Evolutionary conservation across 1,140 invertebrate genomes (phyloP).

Genomic region (Drosophila trapezifrons): DNA sequence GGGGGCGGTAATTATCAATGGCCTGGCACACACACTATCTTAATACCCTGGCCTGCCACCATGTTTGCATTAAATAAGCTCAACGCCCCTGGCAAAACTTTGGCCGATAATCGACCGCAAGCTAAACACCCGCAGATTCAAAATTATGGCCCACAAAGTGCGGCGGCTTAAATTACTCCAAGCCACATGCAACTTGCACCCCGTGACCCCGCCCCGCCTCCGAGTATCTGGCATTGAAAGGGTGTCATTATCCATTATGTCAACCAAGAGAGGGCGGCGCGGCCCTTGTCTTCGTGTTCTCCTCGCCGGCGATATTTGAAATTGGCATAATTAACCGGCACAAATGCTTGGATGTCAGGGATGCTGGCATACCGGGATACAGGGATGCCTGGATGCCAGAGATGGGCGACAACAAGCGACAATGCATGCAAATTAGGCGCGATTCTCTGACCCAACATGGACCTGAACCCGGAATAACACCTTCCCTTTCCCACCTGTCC

Average conservation of each 20-base stretch:
- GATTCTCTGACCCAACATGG: slow-evolving; percentile 49
- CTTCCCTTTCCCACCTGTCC: neutral
- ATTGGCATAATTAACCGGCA: slow-evolving; percentile 67
- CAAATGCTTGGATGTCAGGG: slow-evolving; percentile 14
- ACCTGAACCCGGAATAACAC: slow-evolving; percentile 10
- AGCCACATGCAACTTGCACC: slow-evolving; percentile 19
- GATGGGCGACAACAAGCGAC: slow-evolving; percentile 45
- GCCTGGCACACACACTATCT: slow-evolving; percentile 11
- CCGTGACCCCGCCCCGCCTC: neutral
- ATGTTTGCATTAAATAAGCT: slow-evolving; percentile 45
- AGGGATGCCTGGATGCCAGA: slow-evolving; percentile 20
- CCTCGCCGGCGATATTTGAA: slow-evolving; percentile 32
- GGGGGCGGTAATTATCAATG: slow-evolving; percentile 19
- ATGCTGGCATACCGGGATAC: slow-evolving; percentile 5
- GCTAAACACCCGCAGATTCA: slow-evolving; percentile 43
- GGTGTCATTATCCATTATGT: slow-evolving; percentile 64
- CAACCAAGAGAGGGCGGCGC: slow-evolving; percentile 34
- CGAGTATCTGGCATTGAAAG: slow-evolving; percentile 22
- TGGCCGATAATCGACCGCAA: slow-evolving; percentile 37
- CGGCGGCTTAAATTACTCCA: slow-evolving; percentile 57
- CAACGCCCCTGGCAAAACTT: slow-evolving; percentile 34
- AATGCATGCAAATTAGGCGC: slow-evolving; percentile 72
- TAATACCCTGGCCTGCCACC: slow-evolving; percentile 11
- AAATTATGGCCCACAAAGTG: slow-evolving; percentile 66
- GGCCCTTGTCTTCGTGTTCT: slow-evolving; percentile 32